Conservation (phyloP, 2,113 vertebrate genomes). For the Calonectris borealis region DNA sequence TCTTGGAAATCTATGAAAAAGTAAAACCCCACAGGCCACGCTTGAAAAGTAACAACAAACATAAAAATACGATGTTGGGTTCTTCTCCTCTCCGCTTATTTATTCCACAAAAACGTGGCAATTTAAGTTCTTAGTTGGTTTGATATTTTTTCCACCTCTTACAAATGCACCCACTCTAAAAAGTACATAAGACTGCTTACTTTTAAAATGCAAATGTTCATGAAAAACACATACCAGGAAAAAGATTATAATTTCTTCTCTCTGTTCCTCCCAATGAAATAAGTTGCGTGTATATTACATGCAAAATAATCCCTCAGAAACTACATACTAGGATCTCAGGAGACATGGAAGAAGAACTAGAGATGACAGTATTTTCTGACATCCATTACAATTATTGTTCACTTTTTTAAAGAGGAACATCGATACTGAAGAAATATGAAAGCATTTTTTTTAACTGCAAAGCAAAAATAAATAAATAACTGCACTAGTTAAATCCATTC, state of each 20-base stretch:
- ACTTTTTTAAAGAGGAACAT: slow-evolving; percentile 23
- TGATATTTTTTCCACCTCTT: neutral
- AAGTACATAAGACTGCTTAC: slow-evolving; percentile 22
- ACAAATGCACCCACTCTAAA: slow-evolving; percentile 35
- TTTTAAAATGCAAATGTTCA: slow-evolving; percentile 54
- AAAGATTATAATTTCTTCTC: neutral
- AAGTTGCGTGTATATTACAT: neutral
- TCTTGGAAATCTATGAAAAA: neutral
- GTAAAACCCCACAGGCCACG: neutral
- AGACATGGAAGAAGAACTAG: neutral
- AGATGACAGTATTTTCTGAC: slow-evolving; percentile 34
- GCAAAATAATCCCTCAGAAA: slow-evolving; percentile 49
- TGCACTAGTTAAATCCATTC: slow-evolving; percentile 59
- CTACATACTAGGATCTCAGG: neutral
- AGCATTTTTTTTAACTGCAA: slow-evolving; percentile 52
- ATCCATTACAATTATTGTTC: slow-evolving; percentile 65
- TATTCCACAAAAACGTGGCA: slow-evolving; percentile 28
- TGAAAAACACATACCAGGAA: slow-evolving; percentile 1
- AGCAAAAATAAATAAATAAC: slow-evolving; percentile 72
- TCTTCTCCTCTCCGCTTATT: neutral
- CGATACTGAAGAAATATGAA: slow-evolving; percentile 53
- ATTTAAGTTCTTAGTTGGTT: slow-evolving; percentile 30
- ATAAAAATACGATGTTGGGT: neutral
- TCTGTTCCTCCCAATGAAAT: neutral
- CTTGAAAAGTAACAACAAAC: slow-evolving; percentile 21